phyloP scores from a whole-genome alignment of 2,113 vertebrate genomes.

The Xenopus tropicalis region UCB_Xtro_10.0 CM004446.2:19947501-19948000 shows the following conservation, averaged over 20 bases:
- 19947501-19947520: no score
- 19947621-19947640: no score
- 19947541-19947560: no score
- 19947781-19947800: slow-evolving; percentile 52
- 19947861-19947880: slow-evolving; percentile 56
- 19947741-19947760: slow-evolving; percentile 12
- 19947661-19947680: no score
- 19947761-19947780: slow-evolving; percentile 53
- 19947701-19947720: no score
- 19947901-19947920: slow-evolving; percentile 44
- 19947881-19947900: slow-evolving; percentile 51
- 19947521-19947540: no score
- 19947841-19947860: slow-evolving; percentile 52
- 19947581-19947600: no score
- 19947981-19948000: neutral
- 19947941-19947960: slow-evolving; percentile 26
- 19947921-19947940: slow-evolving; percentile 55
- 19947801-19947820: slow-evolving; percentile 51
- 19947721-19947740: no score
- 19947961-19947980: slow-evolving; percentile 3
- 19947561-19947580: no score
- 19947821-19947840: slow-evolving; percentile 53
- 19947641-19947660: no score
- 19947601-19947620: no score
- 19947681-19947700: no score